Conservation (phyloP, 2,888 invertebrate genomes). For the Drosophila paucipuncta region DNA sequence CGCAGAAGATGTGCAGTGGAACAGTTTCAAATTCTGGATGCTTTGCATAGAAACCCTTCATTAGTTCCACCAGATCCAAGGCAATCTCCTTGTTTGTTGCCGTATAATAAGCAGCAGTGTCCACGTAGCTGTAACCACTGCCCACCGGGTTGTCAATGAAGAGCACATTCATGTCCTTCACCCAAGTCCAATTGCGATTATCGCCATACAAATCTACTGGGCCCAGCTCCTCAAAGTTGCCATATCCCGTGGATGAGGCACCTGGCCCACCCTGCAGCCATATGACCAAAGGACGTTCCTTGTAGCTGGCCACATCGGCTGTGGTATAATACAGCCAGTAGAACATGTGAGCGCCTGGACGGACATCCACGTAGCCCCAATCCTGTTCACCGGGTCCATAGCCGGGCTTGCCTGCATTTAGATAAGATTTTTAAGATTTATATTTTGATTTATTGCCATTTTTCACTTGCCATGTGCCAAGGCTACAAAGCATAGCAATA, state of each 20-base stretch:
- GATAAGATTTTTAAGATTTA: background rate
- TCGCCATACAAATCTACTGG: slow-evolving; percentile 89
- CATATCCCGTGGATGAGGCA: slow-evolving; percentile 91
- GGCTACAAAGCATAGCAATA: slow-evolving; percentile 44
- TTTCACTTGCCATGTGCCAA: slow-evolving; percentile 36
- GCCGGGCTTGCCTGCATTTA: slow-evolving; percentile 71
- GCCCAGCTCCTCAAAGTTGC: slow-evolving; percentile 94
- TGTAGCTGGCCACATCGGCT: slow-evolving; percentile 87
- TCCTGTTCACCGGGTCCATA: slow-evolving; percentile 90
- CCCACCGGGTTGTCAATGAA: slow-evolving; percentile 97
- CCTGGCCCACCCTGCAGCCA: slow-evolving; percentile 96
- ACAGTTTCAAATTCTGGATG: slow-evolving; percentile 90
- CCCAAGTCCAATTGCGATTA: slow-evolving; percentile 91
- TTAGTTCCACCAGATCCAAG: slow-evolving; percentile 90
- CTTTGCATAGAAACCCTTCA: slow-evolving; percentile 89
- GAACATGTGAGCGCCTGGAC: slow-evolving; percentile 92
- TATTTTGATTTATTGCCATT: background rate
- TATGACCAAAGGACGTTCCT: slow-evolving; percentile 90
- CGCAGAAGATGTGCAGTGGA: slow-evolving; percentile 93
- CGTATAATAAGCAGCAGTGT: slow-evolving; percentile 86
- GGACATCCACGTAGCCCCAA: slow-evolving; percentile 91
- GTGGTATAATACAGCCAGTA: slow-evolving; percentile 94
- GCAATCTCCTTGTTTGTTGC: slow-evolving; percentile 89
- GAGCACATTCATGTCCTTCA: slow-evolving; percentile 91
- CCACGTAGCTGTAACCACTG: slow-evolving; percentile 93